Evolutionary conservation across 2,888 invertebrate species (phyloP).

Genomic region (Tachina lurida): DNA sequence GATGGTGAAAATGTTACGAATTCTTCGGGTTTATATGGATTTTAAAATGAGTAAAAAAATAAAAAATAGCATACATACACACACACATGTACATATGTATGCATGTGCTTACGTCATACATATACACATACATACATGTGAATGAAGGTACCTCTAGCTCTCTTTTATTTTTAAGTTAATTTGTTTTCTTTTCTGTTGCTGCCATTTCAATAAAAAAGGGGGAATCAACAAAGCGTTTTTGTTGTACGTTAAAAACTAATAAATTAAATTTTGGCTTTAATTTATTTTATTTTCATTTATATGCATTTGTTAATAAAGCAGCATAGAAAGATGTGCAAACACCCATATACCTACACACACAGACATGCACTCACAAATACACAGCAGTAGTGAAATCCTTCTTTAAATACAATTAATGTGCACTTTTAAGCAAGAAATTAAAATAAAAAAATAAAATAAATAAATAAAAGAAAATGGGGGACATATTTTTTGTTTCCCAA

Average conservation of each 20-base stretch:
- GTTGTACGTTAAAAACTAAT: slow-evolving; percentile 62
- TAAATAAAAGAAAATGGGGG: slow-evolving; percentile 9
- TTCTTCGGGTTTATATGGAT: slow-evolving; percentile 47
- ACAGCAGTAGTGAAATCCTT: slow-evolving; percentile 38
- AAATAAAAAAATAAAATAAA: not conserved
- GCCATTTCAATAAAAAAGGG: slow-evolving; percentile 15
- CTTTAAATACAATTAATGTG: slow-evolving; percentile 63
- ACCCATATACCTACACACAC: not conserved
- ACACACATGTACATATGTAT: not conserved
- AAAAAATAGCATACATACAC: not conserved
- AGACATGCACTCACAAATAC: not conserved
- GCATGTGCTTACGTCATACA: not conserved
- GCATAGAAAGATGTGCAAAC: not conserved
- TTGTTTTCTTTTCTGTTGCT: slow-evolving; percentile 9
- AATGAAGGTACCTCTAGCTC: slow-evolving; percentile 12
- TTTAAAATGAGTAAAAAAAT: slow-evolving; percentile 52
- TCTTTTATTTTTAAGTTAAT: not conserved
- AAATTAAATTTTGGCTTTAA: slow-evolving; percentile 60
- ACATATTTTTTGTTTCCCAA: not conserved
- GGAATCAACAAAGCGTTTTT: slow-evolving; percentile 39
- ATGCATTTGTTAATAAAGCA: slow-evolving; percentile 34
- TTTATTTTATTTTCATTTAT: slow-evolving; percentile 47
- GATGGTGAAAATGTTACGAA: slow-evolving; percentile 43
- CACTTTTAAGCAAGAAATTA: slow-evolving; percentile 41
- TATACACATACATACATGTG: not conserved